These are phyloP conservation scores for Rutpela maculata DNA, from an alignment of 2,888 invertebrate genomes.

Conservation along the genomic window DNA sequence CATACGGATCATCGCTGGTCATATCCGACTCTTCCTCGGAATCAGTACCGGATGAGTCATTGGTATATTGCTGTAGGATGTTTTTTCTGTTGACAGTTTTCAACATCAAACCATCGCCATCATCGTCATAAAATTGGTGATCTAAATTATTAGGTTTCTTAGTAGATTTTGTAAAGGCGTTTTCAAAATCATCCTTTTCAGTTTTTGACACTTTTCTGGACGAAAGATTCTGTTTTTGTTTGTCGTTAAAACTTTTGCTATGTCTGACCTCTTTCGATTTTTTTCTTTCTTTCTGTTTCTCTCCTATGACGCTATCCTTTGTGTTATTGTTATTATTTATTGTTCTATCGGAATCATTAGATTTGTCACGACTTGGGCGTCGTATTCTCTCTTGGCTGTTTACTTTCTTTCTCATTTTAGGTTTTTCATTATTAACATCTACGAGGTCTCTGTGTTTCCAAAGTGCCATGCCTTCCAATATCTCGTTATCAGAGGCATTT, in stretches of 20 bases:
- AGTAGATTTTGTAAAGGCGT: slow-evolving; percentile 53
- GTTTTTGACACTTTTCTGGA: slow-evolving; percentile 55
- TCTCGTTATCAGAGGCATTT: slow-evolving; percentile 81
- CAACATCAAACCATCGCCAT: slow-evolving; percentile 81
- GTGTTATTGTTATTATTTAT: slow-evolving; percentile 68
- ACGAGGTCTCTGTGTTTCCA: slow-evolving; percentile 92
- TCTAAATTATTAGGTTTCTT: slow-evolving; percentile 68
- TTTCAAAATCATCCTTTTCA: slow-evolving; percentile 56
- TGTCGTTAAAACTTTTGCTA: slow-evolving; percentile 50
- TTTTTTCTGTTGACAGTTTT: slow-evolving; percentile 85
- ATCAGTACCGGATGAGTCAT: slow-evolving; percentile 78
- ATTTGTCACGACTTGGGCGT: slow-evolving; percentile 67
- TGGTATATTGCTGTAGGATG: slow-evolving; percentile 82
- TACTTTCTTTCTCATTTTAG: slow-evolving; percentile 67
- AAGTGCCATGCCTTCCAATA: slow-evolving; percentile 89
- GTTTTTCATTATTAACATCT: slow-evolving; percentile 79
- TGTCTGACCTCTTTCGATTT: slow-evolving; percentile 59
- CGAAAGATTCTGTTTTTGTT: slow-evolving; percentile 58
- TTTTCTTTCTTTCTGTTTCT: slow-evolving; percentile 73
- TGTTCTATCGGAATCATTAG: slow-evolving; percentile 72
- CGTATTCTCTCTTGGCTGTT: slow-evolving; percentile 69
- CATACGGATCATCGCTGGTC: slow-evolving; percentile 86
- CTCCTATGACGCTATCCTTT: slow-evolving; percentile 72
- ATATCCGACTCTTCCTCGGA: slow-evolving; percentile 80
- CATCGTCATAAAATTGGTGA: slow-evolving; percentile 82